Evolutionary conservation across 2,113 vertebrate species (phyloP).

Genomic region (Megaceryle torquata): DNA sequence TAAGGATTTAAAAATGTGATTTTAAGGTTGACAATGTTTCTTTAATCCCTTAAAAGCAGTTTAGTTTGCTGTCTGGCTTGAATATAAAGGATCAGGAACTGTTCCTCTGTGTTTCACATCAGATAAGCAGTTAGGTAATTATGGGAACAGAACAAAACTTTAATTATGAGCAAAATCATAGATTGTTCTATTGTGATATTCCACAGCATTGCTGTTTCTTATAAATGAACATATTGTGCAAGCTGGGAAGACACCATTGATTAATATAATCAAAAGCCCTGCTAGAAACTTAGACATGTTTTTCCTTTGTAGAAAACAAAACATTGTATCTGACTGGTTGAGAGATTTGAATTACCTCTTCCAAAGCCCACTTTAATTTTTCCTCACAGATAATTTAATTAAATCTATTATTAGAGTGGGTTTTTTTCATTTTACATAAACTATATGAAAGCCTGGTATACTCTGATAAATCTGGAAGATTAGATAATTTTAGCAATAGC

Average conservation of each 20-base stretch:
- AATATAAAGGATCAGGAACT: background rate
- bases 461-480: background rate
- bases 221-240: conserved; percentile 33
- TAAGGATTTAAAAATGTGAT: background rate
- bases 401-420: background rate
- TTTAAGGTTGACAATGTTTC: background rate
- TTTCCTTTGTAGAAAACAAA: conserved; percentile 11
- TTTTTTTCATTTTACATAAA: background rate
- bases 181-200: conserved; percentile 44
- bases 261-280: conserved; percentile 31
- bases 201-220: background rate
- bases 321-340: background rate
- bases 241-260: conserved; percentile 10
- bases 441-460: background rate
- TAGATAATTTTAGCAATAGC: background rate
- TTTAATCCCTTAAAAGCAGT: background rate
- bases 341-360: background rate
- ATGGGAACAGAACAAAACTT: conserved; percentile 19
- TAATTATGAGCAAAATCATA: background rate
- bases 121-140: conserved; percentile 49
- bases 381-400: conserved; percentile 10
- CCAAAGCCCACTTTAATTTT: background rate
- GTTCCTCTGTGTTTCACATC: background rate
- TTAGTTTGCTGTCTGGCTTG: background rate
- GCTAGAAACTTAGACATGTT: background rate